Percentiles rank a stretch among this genome's conserved stretches.
phyloP scores from a whole-genome alignment of 2,888 invertebrate genomes.

The Melitaea athalia region DNA sequence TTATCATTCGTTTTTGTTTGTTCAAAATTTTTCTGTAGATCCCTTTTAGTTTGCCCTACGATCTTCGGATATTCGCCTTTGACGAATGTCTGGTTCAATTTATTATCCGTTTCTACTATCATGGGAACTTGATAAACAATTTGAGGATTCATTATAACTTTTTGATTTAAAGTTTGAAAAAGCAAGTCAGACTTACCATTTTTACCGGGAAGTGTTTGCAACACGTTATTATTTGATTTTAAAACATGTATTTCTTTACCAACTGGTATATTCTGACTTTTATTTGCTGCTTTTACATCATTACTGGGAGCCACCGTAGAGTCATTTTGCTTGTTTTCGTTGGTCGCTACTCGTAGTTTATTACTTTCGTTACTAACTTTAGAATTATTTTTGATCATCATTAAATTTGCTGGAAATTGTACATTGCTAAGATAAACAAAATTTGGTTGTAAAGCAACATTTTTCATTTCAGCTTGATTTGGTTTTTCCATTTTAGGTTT shows the following conservation, averaged over 20 bases:
- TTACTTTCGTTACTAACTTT: slow-evolving; percentile 56
- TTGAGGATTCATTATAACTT: slow-evolving; percentile 68
- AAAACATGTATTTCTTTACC: slow-evolving; percentile 63
- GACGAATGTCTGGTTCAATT: slow-evolving; percentile 52
- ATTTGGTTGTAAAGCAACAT: slow-evolving; percentile 70
- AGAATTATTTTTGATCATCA: slow-evolving; percentile 71
- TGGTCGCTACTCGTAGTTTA: slow-evolving; percentile 49
- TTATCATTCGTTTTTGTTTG: slow-evolving; percentile 62
- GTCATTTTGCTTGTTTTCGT: slow-evolving; percentile 57
- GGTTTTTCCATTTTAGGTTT: slow-evolving; percentile 56
- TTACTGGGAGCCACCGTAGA: slow-evolving; percentile 35
- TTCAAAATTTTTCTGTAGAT: slow-evolving; percentile 55
- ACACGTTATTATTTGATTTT: slow-evolving; percentile 61
- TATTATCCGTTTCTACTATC: slow-evolving; percentile 61
- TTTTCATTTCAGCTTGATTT: slow-evolving; percentile 58
- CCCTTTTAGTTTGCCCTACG: slow-evolving; percentile 51
- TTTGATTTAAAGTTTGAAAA: slow-evolving; percentile 60
- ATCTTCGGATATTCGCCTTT: slow-evolving; percentile 57
- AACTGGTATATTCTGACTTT: slow-evolving; percentile 44
- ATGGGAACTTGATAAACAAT: slow-evolving; percentile 73
- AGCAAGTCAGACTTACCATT: slow-evolving; percentile 61
- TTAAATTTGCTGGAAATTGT: slow-evolving; percentile 72
- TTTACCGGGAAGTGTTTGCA: slow-evolving; percentile 60
- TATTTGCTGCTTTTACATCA: slow-evolving; percentile 45
- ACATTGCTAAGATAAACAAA: slow-evolving; percentile 75